These are phyloP conservation scores for Onthophagus sagittarius DNA, from an alignment of 2,888 invertebrate species.

Conservation along the genomic window DNA sequence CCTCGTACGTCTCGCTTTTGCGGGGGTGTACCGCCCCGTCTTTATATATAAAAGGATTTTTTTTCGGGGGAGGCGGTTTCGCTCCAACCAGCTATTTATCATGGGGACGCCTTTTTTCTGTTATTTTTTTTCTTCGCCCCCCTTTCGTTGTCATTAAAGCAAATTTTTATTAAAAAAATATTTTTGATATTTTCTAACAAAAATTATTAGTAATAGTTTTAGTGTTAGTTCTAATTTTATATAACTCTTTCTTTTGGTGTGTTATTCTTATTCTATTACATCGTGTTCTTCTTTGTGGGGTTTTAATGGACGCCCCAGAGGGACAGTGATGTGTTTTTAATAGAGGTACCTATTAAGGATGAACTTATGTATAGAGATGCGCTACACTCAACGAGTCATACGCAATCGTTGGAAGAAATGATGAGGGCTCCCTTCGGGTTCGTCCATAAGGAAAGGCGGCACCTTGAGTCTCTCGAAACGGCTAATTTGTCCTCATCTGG, in stretches of 20 bases:
- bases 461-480: not conserved
- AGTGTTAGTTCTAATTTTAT: too few relatives aligned
- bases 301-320: not conserved
- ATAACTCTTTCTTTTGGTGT: too few relatives aligned
- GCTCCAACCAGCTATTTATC: conserved; percentile 4
- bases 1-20: conserved; percentile 17
- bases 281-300: not conserved
- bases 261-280: not conserved
- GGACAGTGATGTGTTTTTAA: not conserved
- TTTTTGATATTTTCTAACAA: not conserved
- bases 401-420: not conserved
- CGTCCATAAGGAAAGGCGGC: not conserved
- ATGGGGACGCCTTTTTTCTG: conserved; percentile 9
- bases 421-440: not conserved
- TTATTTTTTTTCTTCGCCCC: not conserved
- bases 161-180: not conserved
- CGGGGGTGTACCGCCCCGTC: conserved; percentile 23
- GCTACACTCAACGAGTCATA: not conserved
- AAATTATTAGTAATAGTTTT: too few relatives aligned
- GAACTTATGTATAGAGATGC: not conserved
- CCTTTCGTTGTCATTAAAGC: not conserved
- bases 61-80: conserved; percentile 28
- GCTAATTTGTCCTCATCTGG: not conserved
- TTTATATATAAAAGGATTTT: conserved; percentile 38
- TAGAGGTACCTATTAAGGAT: not conserved